phyloP scores from a whole-genome alignment of 2,888 invertebrate genomes.

The Thelaira solivaga region DNA sequence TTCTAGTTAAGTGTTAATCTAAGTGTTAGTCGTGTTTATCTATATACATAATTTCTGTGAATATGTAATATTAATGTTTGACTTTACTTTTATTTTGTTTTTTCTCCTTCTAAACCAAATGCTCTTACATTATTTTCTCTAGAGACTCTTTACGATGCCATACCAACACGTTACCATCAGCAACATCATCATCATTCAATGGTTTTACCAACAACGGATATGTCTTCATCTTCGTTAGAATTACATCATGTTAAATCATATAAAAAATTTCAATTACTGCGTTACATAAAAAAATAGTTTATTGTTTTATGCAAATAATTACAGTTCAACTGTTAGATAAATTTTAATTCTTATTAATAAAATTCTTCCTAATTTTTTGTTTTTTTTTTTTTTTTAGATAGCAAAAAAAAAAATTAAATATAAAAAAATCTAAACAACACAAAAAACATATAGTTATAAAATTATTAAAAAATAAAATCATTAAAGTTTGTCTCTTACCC shows the following conservation, averaged over 20 bases:
- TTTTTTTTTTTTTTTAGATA: conserved; percentile 6
- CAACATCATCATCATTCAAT: conserved; percentile 49
- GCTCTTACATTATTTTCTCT: conserved; percentile 16
- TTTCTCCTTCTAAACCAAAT: conserved; percentile 41
- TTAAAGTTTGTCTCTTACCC: neutral
- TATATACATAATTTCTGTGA: no score
- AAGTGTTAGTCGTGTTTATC: no score
- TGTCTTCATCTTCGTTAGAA: conserved; percentile 57
- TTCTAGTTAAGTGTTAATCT: conserved; percentile 1
- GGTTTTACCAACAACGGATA: conserved; percentile 57
- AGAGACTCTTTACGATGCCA: conserved; percentile 62
- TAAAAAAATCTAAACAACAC: neutral
- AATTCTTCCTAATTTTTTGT: neutral
- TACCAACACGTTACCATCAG: conserved; percentile 57
- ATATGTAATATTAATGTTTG: conserved; percentile 19
- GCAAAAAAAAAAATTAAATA: conserved; percentile 12
- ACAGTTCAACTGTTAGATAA: neutral
- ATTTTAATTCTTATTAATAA: neutral
- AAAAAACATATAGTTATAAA: neutral
- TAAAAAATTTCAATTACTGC: conserved; percentile 56
- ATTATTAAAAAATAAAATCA: neutral
- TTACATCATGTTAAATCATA: conserved; percentile 53
- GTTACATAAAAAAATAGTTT: conserved; percentile 57
- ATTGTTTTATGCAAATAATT: neutral
- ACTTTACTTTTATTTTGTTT: conserved; percentile 18